Evolutionary conservation across 1,140 invertebrate genomes (phyloP).

Genomic region (Centruroides sculpturatus): DNA sequence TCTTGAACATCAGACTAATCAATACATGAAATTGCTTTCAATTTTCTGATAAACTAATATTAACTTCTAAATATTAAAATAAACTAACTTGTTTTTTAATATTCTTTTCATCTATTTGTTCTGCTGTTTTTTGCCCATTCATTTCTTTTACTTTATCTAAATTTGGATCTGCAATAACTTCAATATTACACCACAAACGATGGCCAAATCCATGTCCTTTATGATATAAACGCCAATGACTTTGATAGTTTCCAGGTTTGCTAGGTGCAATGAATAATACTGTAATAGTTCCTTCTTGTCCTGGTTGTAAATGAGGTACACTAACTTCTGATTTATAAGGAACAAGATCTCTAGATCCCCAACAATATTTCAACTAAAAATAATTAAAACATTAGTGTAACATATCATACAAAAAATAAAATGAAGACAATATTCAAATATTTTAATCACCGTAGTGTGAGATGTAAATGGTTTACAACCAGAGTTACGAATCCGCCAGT

Average conservation of each 20-base stretch:
- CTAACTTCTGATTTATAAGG: slow-evolving; percentile 3
- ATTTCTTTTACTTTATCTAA: neutral
- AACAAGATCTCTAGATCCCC: neutral
- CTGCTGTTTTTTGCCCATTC: neutral
- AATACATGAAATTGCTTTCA: no score
- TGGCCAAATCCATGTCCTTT: slow-evolving; percentile 26
- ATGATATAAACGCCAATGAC: slow-evolving; percentile 28
- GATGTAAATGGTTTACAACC: slow-evolving; percentile 25
- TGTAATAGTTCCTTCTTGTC: slow-evolving; percentile 24
- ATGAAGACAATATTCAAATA: neutral
- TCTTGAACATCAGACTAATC: no score
- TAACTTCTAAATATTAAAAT: no score
- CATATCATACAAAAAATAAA: neutral
- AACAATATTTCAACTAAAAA: slow-evolving; percentile 3
- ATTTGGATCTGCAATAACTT: slow-evolving; percentile 9
- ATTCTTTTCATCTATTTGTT: neutral
- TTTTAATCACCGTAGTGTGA: slow-evolving; percentile 14
- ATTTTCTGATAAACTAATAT: no score
- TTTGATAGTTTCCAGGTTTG: slow-evolving; percentile 25
- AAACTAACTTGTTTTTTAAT: no score
- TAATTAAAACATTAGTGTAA: neutral
- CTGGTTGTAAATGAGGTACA: slow-evolving; percentile 20
- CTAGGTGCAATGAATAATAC: slow-evolving; percentile 23
- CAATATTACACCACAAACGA: slow-evolving; percentile 27
- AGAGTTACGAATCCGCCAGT: slow-evolving; percentile 28